phyloP scores from a whole-genome alignment of 2,113 vertebrate genomes.

The Cottus gobio region DNA sequence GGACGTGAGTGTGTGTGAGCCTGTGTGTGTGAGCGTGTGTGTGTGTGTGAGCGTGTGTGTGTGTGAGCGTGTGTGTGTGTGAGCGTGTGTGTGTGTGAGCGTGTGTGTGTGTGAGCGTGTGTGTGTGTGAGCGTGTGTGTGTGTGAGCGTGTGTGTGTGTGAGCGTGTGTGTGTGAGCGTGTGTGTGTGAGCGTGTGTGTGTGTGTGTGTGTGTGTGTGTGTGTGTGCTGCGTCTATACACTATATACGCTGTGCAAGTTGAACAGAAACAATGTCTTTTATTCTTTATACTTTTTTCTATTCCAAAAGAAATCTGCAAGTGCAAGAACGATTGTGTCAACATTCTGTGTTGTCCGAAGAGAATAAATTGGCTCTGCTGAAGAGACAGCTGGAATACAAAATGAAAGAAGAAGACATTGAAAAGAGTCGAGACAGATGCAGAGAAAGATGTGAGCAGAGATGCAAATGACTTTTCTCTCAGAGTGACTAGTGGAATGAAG shows the following conservation, averaged over 20 bases:
- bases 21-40: too few relatives aligned
- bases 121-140: too few relatives aligned
- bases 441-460: neutral
- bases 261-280: conserved; percentile 8
- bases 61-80: too few relatives aligned
- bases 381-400: conserved; percentile 28
- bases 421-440: conserved; percentile 1
- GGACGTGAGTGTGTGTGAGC: too few relatives aligned
- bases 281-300: conserved; percentile 10
- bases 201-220: too few relatives aligned
- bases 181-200: too few relatives aligned
- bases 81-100: too few relatives aligned
- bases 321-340: conserved; percentile 27
- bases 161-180: too few relatives aligned
- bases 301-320: conserved; percentile 19
- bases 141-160: too few relatives aligned
- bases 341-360: conserved; percentile 15
- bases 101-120: too few relatives aligned
- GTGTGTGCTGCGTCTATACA: too few relatives aligned
- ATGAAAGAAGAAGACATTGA: neutral
- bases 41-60: too few relatives aligned
- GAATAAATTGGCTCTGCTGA: conserved; percentile 10
- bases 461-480: conserved; percentile 29
- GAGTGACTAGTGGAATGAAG: conserved; percentile 25
- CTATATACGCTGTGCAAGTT: neutral